phyloP scores from a whole-genome alignment of 2,888 invertebrate species.

The Germaria angustata region DNA sequence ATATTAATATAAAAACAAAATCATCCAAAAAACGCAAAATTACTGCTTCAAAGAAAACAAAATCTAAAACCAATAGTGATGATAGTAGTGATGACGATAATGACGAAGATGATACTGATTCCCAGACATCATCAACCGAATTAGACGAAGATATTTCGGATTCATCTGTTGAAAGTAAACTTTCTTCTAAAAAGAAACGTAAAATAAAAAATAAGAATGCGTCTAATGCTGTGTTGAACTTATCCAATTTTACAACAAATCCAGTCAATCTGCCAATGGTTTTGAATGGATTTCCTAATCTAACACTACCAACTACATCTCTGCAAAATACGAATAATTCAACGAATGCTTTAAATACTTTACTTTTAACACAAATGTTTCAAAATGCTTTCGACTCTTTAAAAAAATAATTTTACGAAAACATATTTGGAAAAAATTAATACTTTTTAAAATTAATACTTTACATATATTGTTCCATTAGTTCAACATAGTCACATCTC shows the following conservation, averaged over 20 bases:
- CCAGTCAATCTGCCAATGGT: conserved; percentile 36
- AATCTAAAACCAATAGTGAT: conserved; percentile 59
- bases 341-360: conserved; percentile 63
- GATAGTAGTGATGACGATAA: conserved; percentile 39
- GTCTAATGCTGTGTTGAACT: conserved; percentile 8
- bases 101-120: conserved; percentile 55
- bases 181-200: conserved; percentile 39
- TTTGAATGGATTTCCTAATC: conserved; percentile 40
- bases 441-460: too few relatives aligned
- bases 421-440: background rate
- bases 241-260: conserved; percentile 31
- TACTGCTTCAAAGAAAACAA: conserved; percentile 45
- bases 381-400: conserved; percentile 59
- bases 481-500: too few relatives aligned
- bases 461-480: too few relatives aligned
- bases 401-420: conserved; percentile 25
- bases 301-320: conserved; percentile 18
- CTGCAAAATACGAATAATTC: conserved; percentile 39
- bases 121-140: conserved; percentile 28
- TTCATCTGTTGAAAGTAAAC: conserved; percentile 40
- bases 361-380: conserved; percentile 66
- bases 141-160: conserved; percentile 47
- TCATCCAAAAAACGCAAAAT: conserved; percentile 51
- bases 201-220: conserved; percentile 52
- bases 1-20: conserved; percentile 62